Base-by-base conservation (phyloP, 2,888 invertebrate genomes). In the Nemurella pictetii region DNA sequence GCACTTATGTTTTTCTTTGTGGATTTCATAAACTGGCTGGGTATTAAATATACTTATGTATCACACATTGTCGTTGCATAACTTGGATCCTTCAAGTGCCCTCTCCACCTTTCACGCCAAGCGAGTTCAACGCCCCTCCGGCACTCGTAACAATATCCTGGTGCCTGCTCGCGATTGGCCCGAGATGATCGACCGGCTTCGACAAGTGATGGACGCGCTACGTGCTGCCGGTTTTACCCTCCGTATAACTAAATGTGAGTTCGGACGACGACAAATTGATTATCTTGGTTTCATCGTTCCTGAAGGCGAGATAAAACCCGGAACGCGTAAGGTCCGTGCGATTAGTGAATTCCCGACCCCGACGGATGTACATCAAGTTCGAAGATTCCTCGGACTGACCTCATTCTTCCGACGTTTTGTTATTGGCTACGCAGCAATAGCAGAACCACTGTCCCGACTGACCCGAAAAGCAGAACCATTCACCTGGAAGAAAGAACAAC, bases 351-450 rank as follows among this genome's bases (percentile, higher is more conserved):
- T 88, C 72, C 87, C 87, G 0, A 75, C 27, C 0, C 88, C 88
- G 0, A 72, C 0, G 20, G 87, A 88, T 80, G 78, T 86, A 0
- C 72, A 32, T 55, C 87, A 88, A 3, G 77, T 89, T 0, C 82
- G 88, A 29, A 87, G 86, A 27, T 89, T 89, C 35, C 29, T 89
- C 0, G 88, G 89, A 0, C 86, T 89, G 0, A 85, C 89, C 0
- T 87, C 87, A 20, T 89, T 87, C 74, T 89, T 89, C 32, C 83
- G 89, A n/a, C 36, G 88, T 1, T 89, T 89, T 84, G 85, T 89
- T 0, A 86, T 87, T 28, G 84, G 85, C 0, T 89, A 87, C 82
- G 86, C 89, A 0, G 29, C 84, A 2, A 88, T 88, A 15, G 88
- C 88, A 0, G 85, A 86, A 78, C 89, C 89, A 2, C 83, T 89